phyloP scores from a whole-genome alignment of 2,113 vertebrate species.

The Paramisgurnus dabryanus region DNA sequence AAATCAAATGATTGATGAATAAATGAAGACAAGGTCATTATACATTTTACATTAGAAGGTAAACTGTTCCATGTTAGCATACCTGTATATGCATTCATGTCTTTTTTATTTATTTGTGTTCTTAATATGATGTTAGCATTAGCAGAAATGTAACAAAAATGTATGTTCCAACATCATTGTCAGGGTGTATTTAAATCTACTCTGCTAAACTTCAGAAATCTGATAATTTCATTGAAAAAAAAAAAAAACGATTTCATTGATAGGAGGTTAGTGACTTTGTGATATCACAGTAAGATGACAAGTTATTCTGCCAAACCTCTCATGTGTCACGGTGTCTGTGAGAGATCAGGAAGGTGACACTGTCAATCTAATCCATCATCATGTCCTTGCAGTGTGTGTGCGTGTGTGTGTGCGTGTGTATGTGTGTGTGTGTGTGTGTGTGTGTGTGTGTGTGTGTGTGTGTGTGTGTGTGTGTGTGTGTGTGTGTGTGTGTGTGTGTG shows the following conservation, averaged over 20 bases:
- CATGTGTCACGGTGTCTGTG: constrained; percentile 26
- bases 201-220: background rate
- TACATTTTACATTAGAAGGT: too few relatives aligned
- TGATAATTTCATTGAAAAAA: too few relatives aligned
- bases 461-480: constrained; percentile 56
- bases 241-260: background rate
- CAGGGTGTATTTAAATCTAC: background rate
- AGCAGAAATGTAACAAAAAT: background rate
- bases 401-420: constrained; percentile 52
- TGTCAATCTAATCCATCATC: constrained; percentile 49
- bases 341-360: constrained; percentile 55
- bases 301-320: constrained; percentile 7
- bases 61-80: too few relatives aligned
- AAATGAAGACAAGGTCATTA: too few relatives aligned
- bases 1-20: too few relatives aligned
- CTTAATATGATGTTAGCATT: too few relatives aligned
- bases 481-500: constrained; percentile 60
- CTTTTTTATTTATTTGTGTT: too few relatives aligned
- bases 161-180: background rate
- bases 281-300: constrained; percentile 7
- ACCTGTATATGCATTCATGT: too few relatives aligned
- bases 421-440: constrained; percentile 65
- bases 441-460: constrained; percentile 51
- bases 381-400: constrained; percentile 65
- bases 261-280: background rate